phyloP scores from a whole-genome alignment of 2,888 invertebrate species.

The Lamellibrachia satsuma region DNA sequence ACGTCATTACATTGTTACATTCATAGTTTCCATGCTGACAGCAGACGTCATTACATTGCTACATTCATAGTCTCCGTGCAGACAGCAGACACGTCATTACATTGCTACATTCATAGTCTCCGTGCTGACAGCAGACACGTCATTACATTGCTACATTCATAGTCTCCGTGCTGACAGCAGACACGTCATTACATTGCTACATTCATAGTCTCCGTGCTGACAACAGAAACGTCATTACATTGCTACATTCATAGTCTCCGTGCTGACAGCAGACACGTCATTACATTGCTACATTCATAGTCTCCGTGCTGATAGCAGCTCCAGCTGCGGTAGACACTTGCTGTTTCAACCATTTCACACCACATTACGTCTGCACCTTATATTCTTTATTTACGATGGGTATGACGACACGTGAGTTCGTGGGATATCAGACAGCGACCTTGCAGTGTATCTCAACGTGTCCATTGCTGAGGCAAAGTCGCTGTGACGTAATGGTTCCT shows the following conservation, averaged over 20 bases:
- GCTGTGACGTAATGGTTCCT: neutral
- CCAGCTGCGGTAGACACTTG: neutral
- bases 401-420: neutral
- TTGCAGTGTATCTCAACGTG: neutral
- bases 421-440: neutral
- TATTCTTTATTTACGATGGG: neutral
- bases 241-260: no score
- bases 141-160: no score
- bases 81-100: neutral
- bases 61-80: no score
- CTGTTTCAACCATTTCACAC: neutral
- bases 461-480: neutral
- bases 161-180: no score
- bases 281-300: neutral
- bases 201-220: no score
- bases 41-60: no score
- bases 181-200: no score
- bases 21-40: no score
- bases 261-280: neutral
- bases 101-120: neutral
- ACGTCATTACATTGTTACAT: no score
- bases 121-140: neutral
- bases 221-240: no score
- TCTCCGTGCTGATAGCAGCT: neutral
- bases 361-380: neutral